phyloP scores from a whole-genome alignment of 2,113 vertebrate genomes.

The Heptranchias perlo region DNA sequence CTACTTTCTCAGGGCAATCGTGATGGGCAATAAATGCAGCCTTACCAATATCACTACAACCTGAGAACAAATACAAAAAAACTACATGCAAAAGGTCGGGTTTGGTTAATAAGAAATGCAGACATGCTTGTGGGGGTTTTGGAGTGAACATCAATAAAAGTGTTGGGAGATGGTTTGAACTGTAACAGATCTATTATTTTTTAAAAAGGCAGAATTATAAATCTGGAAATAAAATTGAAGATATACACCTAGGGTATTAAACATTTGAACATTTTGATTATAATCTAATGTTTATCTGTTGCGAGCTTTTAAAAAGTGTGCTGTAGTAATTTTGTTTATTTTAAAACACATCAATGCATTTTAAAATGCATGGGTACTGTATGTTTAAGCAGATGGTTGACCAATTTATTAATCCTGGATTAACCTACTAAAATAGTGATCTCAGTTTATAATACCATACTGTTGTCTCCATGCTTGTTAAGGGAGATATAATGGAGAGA shows the following conservation, averaged over 20 bases:
- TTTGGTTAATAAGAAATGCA: background rate
- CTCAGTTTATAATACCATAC: background rate
- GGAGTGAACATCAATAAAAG: background rate
- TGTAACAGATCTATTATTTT: background rate
- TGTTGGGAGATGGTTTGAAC: background rate
- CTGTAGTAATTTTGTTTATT: background rate
- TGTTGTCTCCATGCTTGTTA: background rate
- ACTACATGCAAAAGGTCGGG: background rate
- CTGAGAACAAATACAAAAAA: background rate
- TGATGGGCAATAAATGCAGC: background rate
- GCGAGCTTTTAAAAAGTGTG: background rate
- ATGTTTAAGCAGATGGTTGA: background rate
- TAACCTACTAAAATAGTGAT: background rate
- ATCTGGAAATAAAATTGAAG: background rate
- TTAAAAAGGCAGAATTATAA: background rate
- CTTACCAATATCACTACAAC: background rate
- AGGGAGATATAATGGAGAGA: background rate
- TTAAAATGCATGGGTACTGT: background rate
- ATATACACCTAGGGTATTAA: background rate
- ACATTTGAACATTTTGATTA: background rate
- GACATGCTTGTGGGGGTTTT: background rate
- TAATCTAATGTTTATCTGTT: background rate
- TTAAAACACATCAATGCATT: background rate
- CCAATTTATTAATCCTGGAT: background rate
- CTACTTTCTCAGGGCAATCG: background rate